These are phyloP conservation scores for Campoletis sonorensis DNA, from an alignment of 1,140 invertebrate species.

Conservation along the genomic window DNA sequence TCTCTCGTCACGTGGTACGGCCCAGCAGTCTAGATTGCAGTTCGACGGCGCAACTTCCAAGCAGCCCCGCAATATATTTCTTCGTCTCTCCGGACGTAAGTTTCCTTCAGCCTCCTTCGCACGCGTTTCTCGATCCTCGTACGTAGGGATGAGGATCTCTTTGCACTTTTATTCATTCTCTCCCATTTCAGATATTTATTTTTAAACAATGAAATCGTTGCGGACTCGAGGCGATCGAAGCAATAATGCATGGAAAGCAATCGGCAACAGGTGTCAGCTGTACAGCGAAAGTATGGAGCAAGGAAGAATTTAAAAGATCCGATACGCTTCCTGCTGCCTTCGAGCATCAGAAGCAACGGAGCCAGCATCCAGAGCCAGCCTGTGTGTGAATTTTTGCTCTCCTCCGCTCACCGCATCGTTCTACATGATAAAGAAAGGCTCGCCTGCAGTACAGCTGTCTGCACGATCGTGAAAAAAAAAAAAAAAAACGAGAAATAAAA, in stretches of 20 bases:
- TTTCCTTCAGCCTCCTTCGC: background rate
- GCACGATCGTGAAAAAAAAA: constrained; percentile 28
- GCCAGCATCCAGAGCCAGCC: no score
- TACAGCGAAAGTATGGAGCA: constrained; percentile 35
- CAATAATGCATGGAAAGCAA: constrained; percentile 1
- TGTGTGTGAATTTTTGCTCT: constrained; percentile 2
- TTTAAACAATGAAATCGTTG: no score
- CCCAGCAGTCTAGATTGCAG: constrained; percentile 2
- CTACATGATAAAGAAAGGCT: constrained; percentile 43
- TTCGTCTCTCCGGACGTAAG: background rate
- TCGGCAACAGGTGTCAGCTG: constrained; percentile 45
- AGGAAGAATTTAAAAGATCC: constrained; percentile 45
- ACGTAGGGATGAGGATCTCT: no score
- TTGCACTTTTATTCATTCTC: background rate
- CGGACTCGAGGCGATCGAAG: background rate
- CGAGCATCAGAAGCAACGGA: background rate
- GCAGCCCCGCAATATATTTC: background rate
- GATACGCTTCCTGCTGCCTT: constrained; percentile 40
- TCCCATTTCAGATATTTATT: no score
- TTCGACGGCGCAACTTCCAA: background rate
- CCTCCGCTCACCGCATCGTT: constrained; percentile 16
- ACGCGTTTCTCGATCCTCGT: background rate
- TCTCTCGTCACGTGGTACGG: constrained; percentile 13
- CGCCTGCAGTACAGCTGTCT: constrained; percentile 42
- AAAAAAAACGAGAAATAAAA: background rate